phyloP scores from a whole-genome alignment of 2,113 vertebrate species.

The Spea multiplicata region DNA sequence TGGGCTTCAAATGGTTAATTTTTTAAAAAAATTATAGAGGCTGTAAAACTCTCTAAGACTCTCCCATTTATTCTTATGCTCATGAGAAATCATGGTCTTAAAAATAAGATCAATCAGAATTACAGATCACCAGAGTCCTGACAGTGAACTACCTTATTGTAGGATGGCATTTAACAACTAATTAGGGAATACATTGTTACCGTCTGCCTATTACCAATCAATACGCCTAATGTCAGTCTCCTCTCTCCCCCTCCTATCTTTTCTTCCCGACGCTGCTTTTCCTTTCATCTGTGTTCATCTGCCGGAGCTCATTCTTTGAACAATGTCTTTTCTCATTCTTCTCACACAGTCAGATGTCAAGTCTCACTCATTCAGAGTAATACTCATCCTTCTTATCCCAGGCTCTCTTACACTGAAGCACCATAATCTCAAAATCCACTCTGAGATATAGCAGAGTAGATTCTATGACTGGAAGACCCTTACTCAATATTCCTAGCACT shows the following conservation, averaged over 20 bases:
- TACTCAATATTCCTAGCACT: not conserved
- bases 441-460: slow-evolving; percentile 10
- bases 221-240: slow-evolving; percentile 44
- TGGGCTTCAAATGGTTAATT: slow-evolving; percentile 14
- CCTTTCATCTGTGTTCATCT: slow-evolving; percentile 31
- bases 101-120: slow-evolving; percentile 50
- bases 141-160: slow-evolving; percentile 47
- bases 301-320: slow-evolving; percentile 10
- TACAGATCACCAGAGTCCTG: slow-evolving; percentile 46
- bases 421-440: slow-evolving; percentile 44
- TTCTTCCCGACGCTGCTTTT: not conserved
- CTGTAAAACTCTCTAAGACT: slow-evolving; percentile 24
- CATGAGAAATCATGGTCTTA: slow-evolving; percentile 44
- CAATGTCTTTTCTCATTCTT: slow-evolving; percentile 25
- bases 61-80: slow-evolving; percentile 40
- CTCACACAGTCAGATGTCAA: slow-evolving; percentile 44
- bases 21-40: slow-evolving; percentile 5
- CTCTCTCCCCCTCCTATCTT: not conserved
- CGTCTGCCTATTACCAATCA: slow-evolving; percentile 48
- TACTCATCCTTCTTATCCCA: slow-evolving; percentile 46
- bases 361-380: slow-evolving; percentile 48
- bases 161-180: slow-evolving; percentile 49
- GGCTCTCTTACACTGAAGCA: slow-evolving; percentile 42
- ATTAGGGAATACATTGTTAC: slow-evolving; percentile 50
- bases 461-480: slow-evolving; percentile 12